Percentiles rank a stretch among this genome's conserved stretches.
Conservation (phyloP, 1,140 invertebrate genomes). For the Rhyacophila brunnea region DNA sequence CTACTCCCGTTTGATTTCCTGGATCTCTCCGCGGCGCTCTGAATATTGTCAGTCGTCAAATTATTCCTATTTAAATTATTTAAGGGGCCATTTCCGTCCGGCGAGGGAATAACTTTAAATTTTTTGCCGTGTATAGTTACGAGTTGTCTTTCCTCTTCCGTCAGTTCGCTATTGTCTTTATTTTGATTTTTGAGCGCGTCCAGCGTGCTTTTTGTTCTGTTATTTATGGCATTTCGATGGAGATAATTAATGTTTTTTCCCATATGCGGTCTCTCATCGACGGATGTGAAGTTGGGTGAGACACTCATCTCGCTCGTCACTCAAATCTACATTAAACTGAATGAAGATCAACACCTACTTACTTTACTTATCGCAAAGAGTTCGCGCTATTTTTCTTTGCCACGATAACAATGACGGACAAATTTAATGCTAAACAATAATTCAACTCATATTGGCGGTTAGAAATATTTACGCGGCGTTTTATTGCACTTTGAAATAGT, state of each 20-base stretch:
- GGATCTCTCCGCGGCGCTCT: slow-evolving; percentile 49
- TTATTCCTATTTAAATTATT: slow-evolving; percentile 16
- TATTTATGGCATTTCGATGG: slow-evolving; percentile 37
- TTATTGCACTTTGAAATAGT: too few relatives aligned
- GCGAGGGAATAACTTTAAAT: slow-evolving; percentile 41
- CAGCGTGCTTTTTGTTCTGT: slow-evolving; percentile 42
- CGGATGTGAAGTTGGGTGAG: too few relatives aligned
- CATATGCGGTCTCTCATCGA: not conserved
- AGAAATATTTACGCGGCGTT: too few relatives aligned
- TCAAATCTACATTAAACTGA: too few relatives aligned
- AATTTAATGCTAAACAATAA: too few relatives aligned
- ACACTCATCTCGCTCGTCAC: too few relatives aligned
- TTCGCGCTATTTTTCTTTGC: not conserved
- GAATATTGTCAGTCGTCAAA: slow-evolving; percentile 41
- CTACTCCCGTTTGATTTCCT: slow-evolving; percentile 47
- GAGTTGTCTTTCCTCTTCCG: slow-evolving; percentile 45
- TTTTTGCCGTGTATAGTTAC: slow-evolving; percentile 43
- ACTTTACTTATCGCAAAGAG: too few relatives aligned
- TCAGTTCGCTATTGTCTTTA: slow-evolving; percentile 43
- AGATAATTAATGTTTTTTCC: slow-evolving; percentile 19
- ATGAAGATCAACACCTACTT: too few relatives aligned
- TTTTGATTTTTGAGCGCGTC: slow-evolving; percentile 36
- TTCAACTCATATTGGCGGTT: too few relatives aligned
- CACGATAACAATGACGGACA: too few relatives aligned
- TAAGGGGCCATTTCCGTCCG: slow-evolving; percentile 11